A percentile compares a stretch with the other conserved stretches of the same genome.
Evolutionary conservation across 2,113 vertebrate genomes (phyloP).

Genomic region (Megaceryle torquata): DNA sequence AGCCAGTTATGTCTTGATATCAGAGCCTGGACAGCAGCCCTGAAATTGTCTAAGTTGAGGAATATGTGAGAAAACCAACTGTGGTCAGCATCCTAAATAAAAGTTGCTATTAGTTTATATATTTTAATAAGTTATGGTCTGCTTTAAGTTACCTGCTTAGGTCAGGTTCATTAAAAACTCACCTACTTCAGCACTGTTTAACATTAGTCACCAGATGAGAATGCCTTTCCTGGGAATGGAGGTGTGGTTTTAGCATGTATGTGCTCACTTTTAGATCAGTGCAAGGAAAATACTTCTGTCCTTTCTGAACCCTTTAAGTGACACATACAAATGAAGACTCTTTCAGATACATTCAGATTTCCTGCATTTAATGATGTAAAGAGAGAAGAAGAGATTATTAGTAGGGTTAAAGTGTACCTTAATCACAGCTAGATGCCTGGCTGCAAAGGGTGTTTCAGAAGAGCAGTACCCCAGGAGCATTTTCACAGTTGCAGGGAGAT

Average conservation of each 20-base stretch:
- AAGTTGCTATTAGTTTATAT: not conserved
- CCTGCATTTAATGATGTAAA: not conserved
- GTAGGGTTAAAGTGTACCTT: not conserved
- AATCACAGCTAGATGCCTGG: not conserved
- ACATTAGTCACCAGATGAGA: not conserved
- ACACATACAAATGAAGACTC: not conserved
- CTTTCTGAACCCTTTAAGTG: not conserved
- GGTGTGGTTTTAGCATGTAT: not conserved
- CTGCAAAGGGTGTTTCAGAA: not conserved
- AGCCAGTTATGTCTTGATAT: conserved; percentile 19
- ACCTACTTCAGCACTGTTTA: not conserved
- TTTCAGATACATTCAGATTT: not conserved
- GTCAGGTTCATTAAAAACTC: not conserved
- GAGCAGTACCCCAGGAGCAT: rapidly evolving
- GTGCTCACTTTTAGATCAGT: rapidly evolving
- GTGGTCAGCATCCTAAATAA: not conserved
- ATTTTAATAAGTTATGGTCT: not conserved
- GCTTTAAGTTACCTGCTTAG: not conserved
- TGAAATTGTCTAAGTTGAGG: conserved; percentile 7
- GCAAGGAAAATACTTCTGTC: not conserved
- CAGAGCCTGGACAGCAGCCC: conserved; percentile 31
- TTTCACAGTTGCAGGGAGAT: not conserved
- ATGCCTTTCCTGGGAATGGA: not conserved
- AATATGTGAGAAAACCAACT: conserved; percentile 23
- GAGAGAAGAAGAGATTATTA: not conserved